Percentiles rank a stretch among this genome's conserved stretches.
phyloP scores from a whole-genome alignment of 2,113 vertebrate species.

The Otis tarda region DNA sequence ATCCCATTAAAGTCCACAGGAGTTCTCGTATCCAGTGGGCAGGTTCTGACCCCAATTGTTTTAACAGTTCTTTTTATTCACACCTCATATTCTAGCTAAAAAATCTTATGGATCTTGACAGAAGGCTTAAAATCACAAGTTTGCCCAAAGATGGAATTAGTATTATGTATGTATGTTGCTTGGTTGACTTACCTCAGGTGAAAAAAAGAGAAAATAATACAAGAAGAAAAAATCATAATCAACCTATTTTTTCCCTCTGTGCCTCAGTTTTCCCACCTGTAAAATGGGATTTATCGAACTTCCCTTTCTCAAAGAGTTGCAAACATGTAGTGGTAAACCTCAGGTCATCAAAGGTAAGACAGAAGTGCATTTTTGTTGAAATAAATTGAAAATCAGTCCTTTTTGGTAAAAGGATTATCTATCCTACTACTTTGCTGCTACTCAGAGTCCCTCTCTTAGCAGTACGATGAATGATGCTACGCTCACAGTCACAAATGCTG shows the following conservation, averaged over 20 bases:
- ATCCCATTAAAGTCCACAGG: conserved; percentile 58
- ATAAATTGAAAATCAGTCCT: background rate
- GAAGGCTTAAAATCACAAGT: background rate
- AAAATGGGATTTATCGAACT: background rate
- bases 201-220: background rate
- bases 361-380: background rate
- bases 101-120: conserved; percentile 32
- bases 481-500: background rate
- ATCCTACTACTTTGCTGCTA: background rate
- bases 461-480: background rate
- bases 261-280: background rate
- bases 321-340: fast-evolving
- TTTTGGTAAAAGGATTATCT: background rate
- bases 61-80: conserved; percentile 59
- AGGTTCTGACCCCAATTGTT: conserved; percentile 65
- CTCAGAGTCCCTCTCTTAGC: background rate
- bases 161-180: background rate
- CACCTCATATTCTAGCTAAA: conserved; percentile 43
- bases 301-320: background rate
- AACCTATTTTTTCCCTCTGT: fast-evolving
- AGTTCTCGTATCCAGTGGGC: conserved; percentile 39
- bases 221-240: background rate
- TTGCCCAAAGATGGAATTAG: background rate
- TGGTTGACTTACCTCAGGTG: background rate
- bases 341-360: background rate